Base-by-base conservation (phyloP, 2,888 invertebrate genomes). In the Papilio demoleus region DNA sequence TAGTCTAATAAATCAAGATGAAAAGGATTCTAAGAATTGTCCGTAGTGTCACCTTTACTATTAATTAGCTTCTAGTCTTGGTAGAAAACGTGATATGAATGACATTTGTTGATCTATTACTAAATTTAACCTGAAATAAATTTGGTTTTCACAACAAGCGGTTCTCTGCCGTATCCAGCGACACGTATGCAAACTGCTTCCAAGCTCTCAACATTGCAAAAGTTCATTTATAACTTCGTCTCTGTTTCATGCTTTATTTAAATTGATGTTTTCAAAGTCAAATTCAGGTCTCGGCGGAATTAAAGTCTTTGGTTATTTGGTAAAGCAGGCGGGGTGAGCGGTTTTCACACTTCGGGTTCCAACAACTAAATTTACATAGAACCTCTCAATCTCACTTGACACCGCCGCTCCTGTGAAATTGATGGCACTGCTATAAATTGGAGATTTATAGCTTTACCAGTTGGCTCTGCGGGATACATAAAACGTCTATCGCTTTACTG, bases 351-450 rank as follows among this genome's bases (percentile, higher is more conserved):
- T 64, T 50, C 22, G 36, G n/a, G 3, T 50, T 34, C 63, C 19
- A 14, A 47, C 50, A 38, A 64, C 47, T 64, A 53, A 53, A 64
- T 64, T 64, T 53, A 64, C 64, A 64, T 64, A 64, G 53, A 64
- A 64, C 50, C 64, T 31, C 64, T 50, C 64, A 64, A 64, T 53
- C 64, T 64, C 64, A 53, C 64, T 64, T 64, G 64, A 64, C 64
- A 53, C 17, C 53, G n/a, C 36, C 45, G 50, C 22, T 50, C 34
- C 50, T 47, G 50, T 9, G 50, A 38, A 63, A 63, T 63, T 63
- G 63, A 63, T 63, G 63, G 63, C 22, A 34, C 50, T 31, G 47
- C 36, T 63, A 50, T 63, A 63, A 63, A 63, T 63, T 63, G 36
- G 34, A 63, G 50, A 63, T 63, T 63, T 63, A 63, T 50, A 36